phyloP scores from a whole-genome alignment of 2,113 vertebrate genomes.

The Chamaetylas fuelleborni region DNA sequence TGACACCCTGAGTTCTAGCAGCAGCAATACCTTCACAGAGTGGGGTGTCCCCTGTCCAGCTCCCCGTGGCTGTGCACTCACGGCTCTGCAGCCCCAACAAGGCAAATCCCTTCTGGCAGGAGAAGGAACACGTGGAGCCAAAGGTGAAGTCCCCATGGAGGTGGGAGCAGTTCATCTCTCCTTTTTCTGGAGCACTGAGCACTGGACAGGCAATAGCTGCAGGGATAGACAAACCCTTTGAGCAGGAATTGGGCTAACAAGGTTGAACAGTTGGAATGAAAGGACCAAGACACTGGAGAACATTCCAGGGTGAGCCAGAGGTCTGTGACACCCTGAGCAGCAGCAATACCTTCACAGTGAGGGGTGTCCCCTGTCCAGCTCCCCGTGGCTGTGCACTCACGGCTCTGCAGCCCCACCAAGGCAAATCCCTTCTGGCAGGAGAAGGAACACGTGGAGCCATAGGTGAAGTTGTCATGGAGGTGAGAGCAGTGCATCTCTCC shows the following conservation, averaged over 20 bases:
- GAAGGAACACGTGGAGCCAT: no score
- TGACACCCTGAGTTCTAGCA: no score
- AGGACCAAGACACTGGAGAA: no score
- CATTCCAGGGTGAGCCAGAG: no score
- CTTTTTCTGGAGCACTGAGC: not conserved
- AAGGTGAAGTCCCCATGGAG: conserved; percentile 56
- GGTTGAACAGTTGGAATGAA: no score
- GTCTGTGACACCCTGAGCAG: not conserved
- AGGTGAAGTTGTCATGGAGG: not conserved
- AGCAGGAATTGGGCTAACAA: no score
- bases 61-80: not conserved
- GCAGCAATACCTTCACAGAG: not conserved
- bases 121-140: conserved; percentile 73
- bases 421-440: conserved; percentile 32
- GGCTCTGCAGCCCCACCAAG: conserved; percentile 1
- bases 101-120: conserved; percentile 43
- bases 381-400: conserved; percentile 20
- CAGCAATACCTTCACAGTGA: conserved; percentile 1
- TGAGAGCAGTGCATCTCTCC: not conserved
- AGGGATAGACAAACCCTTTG: no score
- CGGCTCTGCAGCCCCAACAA: not conserved
- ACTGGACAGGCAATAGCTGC: not conserved
- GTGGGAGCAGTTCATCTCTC: conserved; percentile 71
- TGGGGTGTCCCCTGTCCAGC: not conserved
- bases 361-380: conserved; percentile 71